These are phyloP conservation scores for Cettia cetti DNA, from an alignment of 2,113 vertebrate species.

Conservation along the genomic window DNA sequence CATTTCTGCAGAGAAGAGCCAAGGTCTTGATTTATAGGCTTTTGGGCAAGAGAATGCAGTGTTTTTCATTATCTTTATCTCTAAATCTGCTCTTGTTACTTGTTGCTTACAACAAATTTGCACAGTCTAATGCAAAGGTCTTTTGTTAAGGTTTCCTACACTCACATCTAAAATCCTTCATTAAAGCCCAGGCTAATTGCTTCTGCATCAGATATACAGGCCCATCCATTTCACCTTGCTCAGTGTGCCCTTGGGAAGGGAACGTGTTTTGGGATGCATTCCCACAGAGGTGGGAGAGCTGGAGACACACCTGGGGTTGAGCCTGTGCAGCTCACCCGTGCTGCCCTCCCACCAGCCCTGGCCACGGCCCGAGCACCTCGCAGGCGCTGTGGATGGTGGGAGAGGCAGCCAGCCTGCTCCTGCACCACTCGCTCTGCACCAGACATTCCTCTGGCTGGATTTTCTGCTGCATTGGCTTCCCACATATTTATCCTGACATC, in stretches of 20 bases:
- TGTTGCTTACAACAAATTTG: constrained; percentile 33
- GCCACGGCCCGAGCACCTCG: fast-evolving
- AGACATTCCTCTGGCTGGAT: constrained; percentile 55
- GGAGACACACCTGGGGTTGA: neutral
- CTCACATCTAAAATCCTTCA: neutral
- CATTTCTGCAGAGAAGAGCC: constrained; percentile 32
- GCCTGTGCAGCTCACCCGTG: fast-evolving
- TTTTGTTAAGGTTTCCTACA: neutral
- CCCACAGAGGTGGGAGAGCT: neutral
- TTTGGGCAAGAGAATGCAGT: constrained; percentile 42
- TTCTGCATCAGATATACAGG: neutral
- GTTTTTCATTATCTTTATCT: constrained; percentile 53
- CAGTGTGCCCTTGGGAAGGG: neutral
- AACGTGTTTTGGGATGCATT: fast-evolving
- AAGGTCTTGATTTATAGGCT: constrained; percentile 54
- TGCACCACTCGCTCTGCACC: neutral
- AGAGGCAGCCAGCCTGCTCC: neutral
- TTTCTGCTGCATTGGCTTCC: constrained; percentile 60
- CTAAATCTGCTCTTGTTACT: constrained; percentile 44
- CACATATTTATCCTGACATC: constrained; percentile 58
- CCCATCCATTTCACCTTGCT: neutral
- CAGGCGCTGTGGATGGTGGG: fast-evolving
- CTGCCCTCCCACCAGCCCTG: neutral
- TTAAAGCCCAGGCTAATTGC: neutral
- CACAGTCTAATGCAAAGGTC: neutral